These are phyloP conservation scores for Catalaphyllia jardinei DNA, from an alignment of 64 coral and sea anemone genomes.

Conservation along the genomic window DNA sequence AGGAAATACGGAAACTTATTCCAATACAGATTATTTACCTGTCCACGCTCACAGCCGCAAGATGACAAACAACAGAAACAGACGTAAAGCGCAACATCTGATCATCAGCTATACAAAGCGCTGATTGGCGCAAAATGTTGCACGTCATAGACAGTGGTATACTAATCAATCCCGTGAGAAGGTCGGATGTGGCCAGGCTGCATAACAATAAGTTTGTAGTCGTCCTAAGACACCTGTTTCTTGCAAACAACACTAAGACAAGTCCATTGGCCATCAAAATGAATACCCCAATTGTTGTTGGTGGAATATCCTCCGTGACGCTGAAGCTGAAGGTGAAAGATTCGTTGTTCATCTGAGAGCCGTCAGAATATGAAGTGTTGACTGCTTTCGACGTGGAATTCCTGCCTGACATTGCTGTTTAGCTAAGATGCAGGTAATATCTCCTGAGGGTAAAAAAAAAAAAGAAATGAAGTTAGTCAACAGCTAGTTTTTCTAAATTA, in stretches of 20 bases:
- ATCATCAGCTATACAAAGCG: conserved; percentile 30
- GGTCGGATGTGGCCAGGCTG: conserved; percentile 29
- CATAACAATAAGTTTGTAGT: conserved; percentile 40
- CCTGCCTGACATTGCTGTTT: not conserved
- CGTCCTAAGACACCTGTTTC: not conserved
- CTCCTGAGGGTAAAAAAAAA: not conserved
- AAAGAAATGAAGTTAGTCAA: not conserved
- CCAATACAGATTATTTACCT: not conserved
- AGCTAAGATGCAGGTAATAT: not conserved
- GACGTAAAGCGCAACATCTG: conserved; percentile 43
- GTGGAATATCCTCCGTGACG: conserved; percentile 5
- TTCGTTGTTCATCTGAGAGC: not conserved
- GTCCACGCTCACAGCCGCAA: conserved; percentile 23
- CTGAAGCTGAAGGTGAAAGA: not conserved
- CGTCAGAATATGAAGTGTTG: not conserved
- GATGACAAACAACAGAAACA: conserved; percentile 26
- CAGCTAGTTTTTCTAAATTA: not conserved
- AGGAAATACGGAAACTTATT: too few relatives aligned
- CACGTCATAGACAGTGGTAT: conserved; percentile 39
- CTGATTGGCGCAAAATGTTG: not conserved
- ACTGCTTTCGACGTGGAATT: not conserved
- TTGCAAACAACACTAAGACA: conserved; percentile 19
- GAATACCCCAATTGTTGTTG: conserved; percentile 4
- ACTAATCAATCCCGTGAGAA: conserved; percentile 27
- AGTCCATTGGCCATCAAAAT: conserved; percentile 20